Evolutionary conservation across 2,797 vertebrate genomes (phyloP).

Genomic region (Craterocephalus amniculus): DNA sequence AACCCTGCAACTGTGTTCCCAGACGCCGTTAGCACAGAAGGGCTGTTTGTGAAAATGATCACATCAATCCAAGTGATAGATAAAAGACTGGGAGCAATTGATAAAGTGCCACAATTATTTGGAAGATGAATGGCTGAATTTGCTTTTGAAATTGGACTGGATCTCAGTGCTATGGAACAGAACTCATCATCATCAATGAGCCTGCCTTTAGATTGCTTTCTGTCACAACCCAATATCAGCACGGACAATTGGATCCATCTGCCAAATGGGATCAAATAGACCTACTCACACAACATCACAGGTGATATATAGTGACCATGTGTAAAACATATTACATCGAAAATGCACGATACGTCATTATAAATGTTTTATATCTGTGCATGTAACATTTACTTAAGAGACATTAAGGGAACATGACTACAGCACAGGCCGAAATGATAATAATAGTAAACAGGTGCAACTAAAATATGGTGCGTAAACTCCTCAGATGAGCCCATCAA

Average conservation of each 20-base stretch:
- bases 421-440: conserved; percentile 41
- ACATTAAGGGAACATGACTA: conserved; percentile 51
- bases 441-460: neutral
- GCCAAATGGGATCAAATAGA: conserved; percentile 80
- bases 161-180: conserved; percentile 80
- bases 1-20: conserved; percentile 59
- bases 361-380: conserved; percentile 35
- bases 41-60: conserved; percentile 82
- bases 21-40: conserved; percentile 68
- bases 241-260: conserved; percentile 81
- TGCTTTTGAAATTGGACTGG: conserved; percentile 84
- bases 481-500: conserved; percentile 57
- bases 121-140: conserved; percentile 85
- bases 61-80: conserved; percentile 87
- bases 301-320: conserved; percentile 76
- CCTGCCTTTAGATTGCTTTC: conserved; percentile 78
- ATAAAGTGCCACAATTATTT: conserved; percentile 86
- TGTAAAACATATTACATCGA: conserved; percentile 69
- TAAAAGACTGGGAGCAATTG: conserved; percentile 83
- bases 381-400: conserved; percentile 44
- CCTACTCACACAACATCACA: conserved; percentile 71
- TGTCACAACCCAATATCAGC: conserved; percentile 76
- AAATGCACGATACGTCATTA: conserved; percentile 73
- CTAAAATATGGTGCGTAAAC: conserved; percentile 38
- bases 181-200: conserved; percentile 85